These are phyloP conservation scores for Ceratotherium simum DNA, from an alignment of 2,113 vertebrate species.

Conservation along the genomic window DNA sequence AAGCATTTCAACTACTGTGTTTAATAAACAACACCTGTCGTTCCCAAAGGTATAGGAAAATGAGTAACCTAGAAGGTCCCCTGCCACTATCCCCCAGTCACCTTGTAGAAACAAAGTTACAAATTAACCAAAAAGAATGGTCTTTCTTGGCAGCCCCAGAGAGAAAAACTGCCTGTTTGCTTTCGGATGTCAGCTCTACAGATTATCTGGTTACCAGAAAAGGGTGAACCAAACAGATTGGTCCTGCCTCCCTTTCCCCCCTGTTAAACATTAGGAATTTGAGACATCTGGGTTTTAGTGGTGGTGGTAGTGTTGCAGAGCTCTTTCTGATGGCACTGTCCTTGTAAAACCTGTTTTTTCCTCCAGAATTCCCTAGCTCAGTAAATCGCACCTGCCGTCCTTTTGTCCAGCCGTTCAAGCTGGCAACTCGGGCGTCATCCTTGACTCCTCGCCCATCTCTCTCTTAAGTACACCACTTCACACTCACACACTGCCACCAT, in stretches of 20 bases:
- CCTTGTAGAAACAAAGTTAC: not conserved
- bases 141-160: not conserved
- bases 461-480: not conserved
- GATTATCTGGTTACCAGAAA: not conserved
- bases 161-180: not conserved
- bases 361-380: not conserved
- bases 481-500: not conserved
- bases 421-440: not conserved
- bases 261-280: not conserved
- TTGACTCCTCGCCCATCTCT: not conserved
- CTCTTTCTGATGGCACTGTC: not conserved
- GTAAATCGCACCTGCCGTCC: too few species aligned
- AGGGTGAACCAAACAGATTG: not conserved
- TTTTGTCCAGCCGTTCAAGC: not conserved
- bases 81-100: not conserved
- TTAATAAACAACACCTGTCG: not conserved
- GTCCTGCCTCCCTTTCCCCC: not conserved
- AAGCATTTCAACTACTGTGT: not conserved
- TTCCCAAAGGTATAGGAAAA: not conserved
- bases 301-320: not conserved
- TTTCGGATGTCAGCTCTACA: not conserved
- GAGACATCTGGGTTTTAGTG: not conserved
- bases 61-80: not conserved
- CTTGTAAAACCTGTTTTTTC: not conserved
- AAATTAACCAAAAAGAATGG: not conserved